phyloP scores from a whole-genome alignment of 2,797 vertebrate species.

The Crenuchus spilurus region DNA sequence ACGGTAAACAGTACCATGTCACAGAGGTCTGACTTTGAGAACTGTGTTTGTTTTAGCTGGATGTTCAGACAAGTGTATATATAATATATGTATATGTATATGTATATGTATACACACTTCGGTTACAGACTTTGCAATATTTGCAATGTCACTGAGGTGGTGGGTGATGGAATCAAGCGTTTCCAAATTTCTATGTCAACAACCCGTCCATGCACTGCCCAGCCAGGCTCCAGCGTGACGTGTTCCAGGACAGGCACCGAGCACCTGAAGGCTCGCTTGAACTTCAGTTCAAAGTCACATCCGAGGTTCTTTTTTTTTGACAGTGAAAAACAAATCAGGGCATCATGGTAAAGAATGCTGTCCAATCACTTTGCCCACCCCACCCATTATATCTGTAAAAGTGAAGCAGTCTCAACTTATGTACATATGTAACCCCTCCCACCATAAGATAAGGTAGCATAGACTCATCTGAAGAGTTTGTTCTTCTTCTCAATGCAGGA shows the following conservation, averaged over 20 bases:
- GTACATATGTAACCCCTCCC: neutral
- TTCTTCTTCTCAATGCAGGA: neutral
- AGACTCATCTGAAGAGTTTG: neutral
- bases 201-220: slow-evolving; percentile 37
- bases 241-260: slow-evolving; percentile 42
- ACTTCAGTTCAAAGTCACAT: slow-evolving; percentile 58
- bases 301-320: slow-evolving; percentile 43
- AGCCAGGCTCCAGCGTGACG: slow-evolving; percentile 41
- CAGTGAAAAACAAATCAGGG: slow-evolving; percentile 47
- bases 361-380: neutral
- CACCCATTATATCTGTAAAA: neutral
- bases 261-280: slow-evolving; percentile 59
- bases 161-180: slow-evolving; percentile 46
- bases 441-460: too few species aligned
- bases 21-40: neutral
- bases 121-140: slow-evolving; percentile 39
- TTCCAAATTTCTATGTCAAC: slow-evolving; percentile 57
- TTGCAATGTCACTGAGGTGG: slow-evolving; percentile 42
- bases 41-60: slow-evolving; percentile 4
- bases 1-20: neutral
- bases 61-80: slow-evolving; percentile 36
- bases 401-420: neutral
- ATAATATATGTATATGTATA: too few species aligned
- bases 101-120: neutral
- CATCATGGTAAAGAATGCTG: slow-evolving; percentile 52